Conservation (phyloP, 2,113 vertebrate genomes). For the Vireo altiloquus region DNA sequence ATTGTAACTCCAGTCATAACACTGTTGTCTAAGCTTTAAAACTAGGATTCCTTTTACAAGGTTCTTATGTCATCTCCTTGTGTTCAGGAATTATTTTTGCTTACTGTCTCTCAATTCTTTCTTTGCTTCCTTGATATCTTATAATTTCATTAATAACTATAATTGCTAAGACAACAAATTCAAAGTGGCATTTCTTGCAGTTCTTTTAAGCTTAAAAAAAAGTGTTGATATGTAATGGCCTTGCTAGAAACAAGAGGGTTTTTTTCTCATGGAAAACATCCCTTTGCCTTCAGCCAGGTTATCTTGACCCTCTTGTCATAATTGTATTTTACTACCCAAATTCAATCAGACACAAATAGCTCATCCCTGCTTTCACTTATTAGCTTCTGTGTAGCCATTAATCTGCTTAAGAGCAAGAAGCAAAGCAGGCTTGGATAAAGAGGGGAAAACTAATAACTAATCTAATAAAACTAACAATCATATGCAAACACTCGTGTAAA, state of each 20-base stretch:
- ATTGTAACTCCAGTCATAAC: not conserved
- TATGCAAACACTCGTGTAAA: not conserved
- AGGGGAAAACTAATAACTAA: constrained; percentile 5
- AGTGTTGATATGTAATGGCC: not conserved
- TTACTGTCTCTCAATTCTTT: not conserved
- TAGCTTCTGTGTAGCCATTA: not conserved
- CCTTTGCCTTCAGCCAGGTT: not conserved
- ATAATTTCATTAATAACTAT: not conserved
- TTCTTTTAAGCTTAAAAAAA: not conserved
- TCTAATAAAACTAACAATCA: not conserved
- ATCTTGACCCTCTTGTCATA: not conserved
- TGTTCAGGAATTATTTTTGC: constrained; percentile 1
- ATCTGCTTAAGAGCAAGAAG: not conserved
- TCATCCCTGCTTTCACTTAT: not conserved
- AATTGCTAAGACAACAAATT: not conserved
- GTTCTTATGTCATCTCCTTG: not conserved
- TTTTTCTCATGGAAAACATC: not conserved
- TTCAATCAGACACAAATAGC: not conserved
- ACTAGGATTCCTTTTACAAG: not conserved
- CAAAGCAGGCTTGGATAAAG: not conserved
- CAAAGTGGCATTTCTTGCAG: not conserved
- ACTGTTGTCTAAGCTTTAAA: not conserved
- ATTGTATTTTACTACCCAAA: not conserved
- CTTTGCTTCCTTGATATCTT: not conserved
- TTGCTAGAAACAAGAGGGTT: not conserved